Evolutionary conservation across 2,113 vertebrate species (phyloP).

Genomic region (Circaetus cinerascens): DNA sequence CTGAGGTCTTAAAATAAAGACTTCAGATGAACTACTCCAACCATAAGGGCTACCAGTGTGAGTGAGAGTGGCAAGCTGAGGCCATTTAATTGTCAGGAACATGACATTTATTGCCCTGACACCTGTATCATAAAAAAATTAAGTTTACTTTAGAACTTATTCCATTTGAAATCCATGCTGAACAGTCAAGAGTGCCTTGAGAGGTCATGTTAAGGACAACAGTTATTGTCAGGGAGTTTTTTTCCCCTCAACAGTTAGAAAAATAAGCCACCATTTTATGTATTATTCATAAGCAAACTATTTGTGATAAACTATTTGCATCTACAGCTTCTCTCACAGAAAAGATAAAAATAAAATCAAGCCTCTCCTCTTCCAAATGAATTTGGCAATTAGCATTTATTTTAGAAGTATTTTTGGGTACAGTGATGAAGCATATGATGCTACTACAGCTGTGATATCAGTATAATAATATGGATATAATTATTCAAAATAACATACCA

Average conservation of each 20-base stretch:
- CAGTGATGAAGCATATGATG: neutral
- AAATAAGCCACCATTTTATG: neutral
- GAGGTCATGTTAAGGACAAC: neutral
- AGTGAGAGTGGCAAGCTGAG: neutral
- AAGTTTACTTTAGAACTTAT: neutral
- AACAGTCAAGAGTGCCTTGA: neutral
- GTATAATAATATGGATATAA: neutral
- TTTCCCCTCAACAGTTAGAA: neutral
- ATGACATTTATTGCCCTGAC: neutral
- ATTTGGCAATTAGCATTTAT: neutral
- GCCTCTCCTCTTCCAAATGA: neutral
- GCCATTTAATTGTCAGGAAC: neutral
- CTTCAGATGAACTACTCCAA: neutral
- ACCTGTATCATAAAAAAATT: constrained; percentile 28
- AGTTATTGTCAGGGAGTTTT: neutral
- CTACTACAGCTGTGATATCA: neutral
- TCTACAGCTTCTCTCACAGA: neutral
- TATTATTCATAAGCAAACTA: neutral
- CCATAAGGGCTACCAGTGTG: neutral
- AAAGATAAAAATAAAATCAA: constrained; percentile 9
- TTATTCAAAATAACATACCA: neutral
- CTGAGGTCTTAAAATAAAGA: neutral
- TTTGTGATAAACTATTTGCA: neutral
- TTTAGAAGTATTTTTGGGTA: neutral
- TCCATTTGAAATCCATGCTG: neutral